A percentile compares a stretch with the other conserved stretches of the same genome.
Evolutionary conservation across 35 echinoderm and acorn worm species (phyloP).

Genomic region (Lytechinus variegatus): DNA sequence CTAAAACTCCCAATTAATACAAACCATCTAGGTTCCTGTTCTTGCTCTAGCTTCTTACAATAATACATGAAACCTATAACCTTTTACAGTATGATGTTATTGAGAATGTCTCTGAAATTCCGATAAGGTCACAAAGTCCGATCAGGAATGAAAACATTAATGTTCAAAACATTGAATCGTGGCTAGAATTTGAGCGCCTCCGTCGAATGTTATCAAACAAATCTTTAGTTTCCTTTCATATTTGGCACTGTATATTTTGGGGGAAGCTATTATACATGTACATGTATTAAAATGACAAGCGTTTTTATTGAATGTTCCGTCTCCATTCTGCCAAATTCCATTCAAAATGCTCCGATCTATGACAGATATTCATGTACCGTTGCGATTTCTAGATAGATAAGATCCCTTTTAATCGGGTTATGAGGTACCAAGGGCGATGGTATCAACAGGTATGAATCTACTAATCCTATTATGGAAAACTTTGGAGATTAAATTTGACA

Average conservation of each 20-base stretch:
- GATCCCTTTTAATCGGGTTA: neutral
- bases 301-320: neutral
- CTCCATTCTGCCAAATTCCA: neutral
- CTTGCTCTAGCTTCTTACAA: too few species aligned
- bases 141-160: too few species aligned
- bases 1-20: too few species aligned
- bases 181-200: too few species aligned
- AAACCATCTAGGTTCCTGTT: too few species aligned
- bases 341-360: neutral
- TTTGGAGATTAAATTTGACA: neutral
- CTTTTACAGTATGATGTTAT: too few species aligned
- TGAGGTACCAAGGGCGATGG: neutral
- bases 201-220: neutral
- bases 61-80: too few species aligned
- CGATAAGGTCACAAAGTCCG: too few species aligned
- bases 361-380: neutral
- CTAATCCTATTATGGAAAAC: neutral
- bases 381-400: neutral
- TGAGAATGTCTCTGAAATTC: too few species aligned
- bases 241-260: neutral
- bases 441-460: neutral
- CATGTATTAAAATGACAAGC: neutral
- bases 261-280: too few species aligned
- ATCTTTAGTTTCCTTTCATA: neutral
- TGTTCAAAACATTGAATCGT: neutral